Percentiles rank a stretch among this genome's conserved stretches.
phyloP scores from a whole-genome alignment of 2,113 vertebrate species.

The Triplophysa siluroides region DNA sequence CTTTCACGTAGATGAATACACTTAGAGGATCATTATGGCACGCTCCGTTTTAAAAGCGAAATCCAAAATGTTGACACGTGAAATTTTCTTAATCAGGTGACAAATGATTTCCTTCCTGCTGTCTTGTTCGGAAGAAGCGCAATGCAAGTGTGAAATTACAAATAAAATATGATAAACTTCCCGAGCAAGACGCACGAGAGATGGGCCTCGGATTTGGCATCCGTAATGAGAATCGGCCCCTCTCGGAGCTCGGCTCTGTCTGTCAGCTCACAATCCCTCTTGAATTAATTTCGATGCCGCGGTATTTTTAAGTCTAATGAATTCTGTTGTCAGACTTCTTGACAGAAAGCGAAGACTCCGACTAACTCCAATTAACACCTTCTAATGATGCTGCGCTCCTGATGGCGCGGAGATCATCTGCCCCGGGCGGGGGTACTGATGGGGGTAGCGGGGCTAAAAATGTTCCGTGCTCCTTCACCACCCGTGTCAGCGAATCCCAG shows the following conservation, averaged over 20 bases:
- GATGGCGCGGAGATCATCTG: conserved; percentile 75
- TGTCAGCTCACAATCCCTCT: conserved; percentile 61
- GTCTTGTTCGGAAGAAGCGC: background rate
- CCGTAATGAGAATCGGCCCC: conserved; percentile 15
- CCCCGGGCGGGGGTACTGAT: conserved; percentile 58
- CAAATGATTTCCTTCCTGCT: conserved; percentile 13
- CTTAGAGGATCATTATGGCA: too few species aligned
- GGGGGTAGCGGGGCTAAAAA: conserved; percentile 26
- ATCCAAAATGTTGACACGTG: background rate
- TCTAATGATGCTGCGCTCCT: conserved; percentile 91
- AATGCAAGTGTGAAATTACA: conserved; percentile 21
- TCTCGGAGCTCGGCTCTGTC: conserved; percentile 11
- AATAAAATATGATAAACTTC: conserved; percentile 30
- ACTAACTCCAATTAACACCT: conserved; percentile 99
- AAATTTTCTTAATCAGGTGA: conserved; percentile 9
- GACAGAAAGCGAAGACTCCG: conserved; percentile 91
- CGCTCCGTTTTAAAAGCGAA: background rate
- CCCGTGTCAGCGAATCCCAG: conserved; percentile 15
- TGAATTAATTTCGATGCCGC: conserved; percentile 74
- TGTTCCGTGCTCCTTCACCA: conserved; percentile 21
- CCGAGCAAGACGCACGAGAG: background rate
- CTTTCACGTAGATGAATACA: too few species aligned
- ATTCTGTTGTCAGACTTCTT: conserved; percentile 86
- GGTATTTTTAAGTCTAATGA: conserved; percentile 74
- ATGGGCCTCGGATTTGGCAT: conserved; percentile 16